These are phyloP conservation scores for Sarcophaga bullata DNA, from an alignment of 1,140 invertebrate species.

Conservation along the genomic window DNA sequence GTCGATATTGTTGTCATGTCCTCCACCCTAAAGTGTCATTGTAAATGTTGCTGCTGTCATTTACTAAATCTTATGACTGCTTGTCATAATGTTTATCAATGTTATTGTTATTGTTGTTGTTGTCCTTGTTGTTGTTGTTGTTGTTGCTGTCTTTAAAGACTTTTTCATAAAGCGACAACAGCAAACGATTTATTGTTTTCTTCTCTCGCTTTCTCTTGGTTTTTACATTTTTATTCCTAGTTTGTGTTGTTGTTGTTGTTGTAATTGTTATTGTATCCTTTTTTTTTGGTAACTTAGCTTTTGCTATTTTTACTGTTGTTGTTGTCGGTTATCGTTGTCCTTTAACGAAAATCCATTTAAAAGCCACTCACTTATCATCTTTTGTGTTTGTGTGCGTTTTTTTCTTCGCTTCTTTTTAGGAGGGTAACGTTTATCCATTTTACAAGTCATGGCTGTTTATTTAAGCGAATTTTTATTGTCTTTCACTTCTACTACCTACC, in stretches of 20 bases:
- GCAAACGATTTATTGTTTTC: constrained; percentile 34
- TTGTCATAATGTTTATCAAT: constrained; percentile 33
- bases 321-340: constrained; percentile 3
- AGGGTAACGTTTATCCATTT: constrained; percentile 23
- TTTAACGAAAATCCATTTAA: constrained; percentile 30
- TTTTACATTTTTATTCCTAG: not conserved
- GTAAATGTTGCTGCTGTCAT: no score
- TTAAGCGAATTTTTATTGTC: constrained; percentile 36
- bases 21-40: no score
- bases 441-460: constrained; percentile 39
- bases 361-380: constrained; percentile 37
- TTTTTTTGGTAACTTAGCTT: not conserved
- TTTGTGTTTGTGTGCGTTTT: constrained; percentile 22
- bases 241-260: not conserved
- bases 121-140: no score
- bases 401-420: no score
- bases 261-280: not conserved
- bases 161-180: not conserved
- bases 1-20: not conserved
- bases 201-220: not conserved
- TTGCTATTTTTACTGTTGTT: constrained; percentile 24
- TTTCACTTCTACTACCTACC: not conserved
- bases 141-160: constrained; percentile 17
- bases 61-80: not conserved
- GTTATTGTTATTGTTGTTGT: no score